Base-by-base conservation (phyloP, 92 coral and sea anemone species). In the Anthopleura xanthogrammica region DNA sequence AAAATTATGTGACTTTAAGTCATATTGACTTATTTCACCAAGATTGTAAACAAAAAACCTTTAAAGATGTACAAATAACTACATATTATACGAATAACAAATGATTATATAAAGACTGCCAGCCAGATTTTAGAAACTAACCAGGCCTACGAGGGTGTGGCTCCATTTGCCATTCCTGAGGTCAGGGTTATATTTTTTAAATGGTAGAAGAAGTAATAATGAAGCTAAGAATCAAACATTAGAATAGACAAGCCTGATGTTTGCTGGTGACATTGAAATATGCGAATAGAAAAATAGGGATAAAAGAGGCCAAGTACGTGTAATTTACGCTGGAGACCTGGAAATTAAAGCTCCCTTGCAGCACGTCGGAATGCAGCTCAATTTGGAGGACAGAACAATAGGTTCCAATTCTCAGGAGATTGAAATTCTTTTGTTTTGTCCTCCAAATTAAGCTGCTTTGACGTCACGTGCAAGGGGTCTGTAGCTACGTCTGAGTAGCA, bases 11-110 rank as follows among this genome's bases (percentile, higher is more conserved):
- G 42, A 68, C 29, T 68, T 68, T 12, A 68, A 29, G 74, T 68
- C 74, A 68, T 68, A 68, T 68, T 68, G 74, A 68, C 74, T 68
- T 68, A 11, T 68, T 68, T 64, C 24, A 24, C 41, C 46, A 29
- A 29, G 17, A 68, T 36, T 68, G 17, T n/a, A 7, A 11, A 62
- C 14, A 6, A 68, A 12, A 68, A 29, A 68, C 74, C 12, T 68
- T 2, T 3, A 68, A 68, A 68, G 74, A 68, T 68, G 74, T 68
- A 68, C 74, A 68, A n/a, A 68, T 29, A 36, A 62, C 9, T 22
- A 6, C 41, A 29, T 29, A 29, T 64, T 64, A 68, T 68, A 68
- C 36, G 17, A 68, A 23, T 62, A 62, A 62, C 36, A 19, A 68
- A 68, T 68, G 74, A 24, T 36, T 68, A 68, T 68, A 68, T 68